phyloP scores from a whole-genome alignment of 2,797 vertebrate species.

The Darevskia nairensis region DNA sequence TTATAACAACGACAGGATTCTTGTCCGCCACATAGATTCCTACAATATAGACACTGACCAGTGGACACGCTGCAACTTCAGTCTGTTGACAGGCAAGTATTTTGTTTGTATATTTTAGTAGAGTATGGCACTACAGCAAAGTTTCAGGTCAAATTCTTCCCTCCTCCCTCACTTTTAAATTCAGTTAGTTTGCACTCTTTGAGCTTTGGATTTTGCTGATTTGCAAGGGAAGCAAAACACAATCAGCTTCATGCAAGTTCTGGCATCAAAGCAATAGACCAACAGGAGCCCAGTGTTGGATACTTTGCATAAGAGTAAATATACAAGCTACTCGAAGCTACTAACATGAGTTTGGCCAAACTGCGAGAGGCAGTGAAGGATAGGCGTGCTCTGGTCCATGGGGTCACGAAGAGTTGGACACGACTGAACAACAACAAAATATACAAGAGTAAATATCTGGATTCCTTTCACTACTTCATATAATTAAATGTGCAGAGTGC shows the following conservation, averaged over 20 bases:
- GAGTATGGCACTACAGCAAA: background rate
- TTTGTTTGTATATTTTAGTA: background rate
- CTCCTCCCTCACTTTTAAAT: no score
- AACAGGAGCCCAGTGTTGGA: background rate
- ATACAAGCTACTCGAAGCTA: no score
- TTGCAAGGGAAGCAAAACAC: background rate
- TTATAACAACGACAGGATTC: constrained; percentile 96
- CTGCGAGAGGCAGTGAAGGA: no score
- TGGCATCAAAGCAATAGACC: background rate
- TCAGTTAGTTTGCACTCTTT: background rate
- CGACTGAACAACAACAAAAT: no score
- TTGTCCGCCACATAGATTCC: constrained; percentile 95
- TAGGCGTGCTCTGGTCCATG: no score
- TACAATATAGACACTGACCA: constrained; percentile 94
- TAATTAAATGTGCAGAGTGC: background rate
- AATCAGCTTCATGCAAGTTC: background rate
- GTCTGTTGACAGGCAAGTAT: constrained; percentile 89
- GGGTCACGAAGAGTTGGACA: no score
- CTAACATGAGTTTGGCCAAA: no score
- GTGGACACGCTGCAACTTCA: constrained; percentile 95
- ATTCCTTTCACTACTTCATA: no score
- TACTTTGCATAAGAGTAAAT: background rate
- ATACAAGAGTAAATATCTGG: background rate
- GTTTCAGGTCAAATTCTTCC: no score
- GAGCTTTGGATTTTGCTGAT: background rate